phyloP scores from a whole-genome alignment of 37 sponge, comb jelly and placozoan genomes.

The Oopsacas minuta region DNA sequence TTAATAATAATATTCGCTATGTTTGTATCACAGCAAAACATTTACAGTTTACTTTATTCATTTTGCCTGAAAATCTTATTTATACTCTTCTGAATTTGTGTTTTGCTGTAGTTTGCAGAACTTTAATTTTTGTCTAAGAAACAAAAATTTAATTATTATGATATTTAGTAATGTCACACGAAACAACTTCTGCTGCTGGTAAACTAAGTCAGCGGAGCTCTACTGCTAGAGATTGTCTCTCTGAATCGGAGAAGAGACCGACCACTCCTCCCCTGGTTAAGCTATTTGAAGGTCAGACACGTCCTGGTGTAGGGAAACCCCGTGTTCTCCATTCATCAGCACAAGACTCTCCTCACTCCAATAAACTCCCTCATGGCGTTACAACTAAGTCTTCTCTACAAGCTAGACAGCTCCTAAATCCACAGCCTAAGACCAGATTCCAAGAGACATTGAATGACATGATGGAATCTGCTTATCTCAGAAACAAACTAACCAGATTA shows the following conservation, averaged over 20 bases:
- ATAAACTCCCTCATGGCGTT: slow-evolving; percentile 41
- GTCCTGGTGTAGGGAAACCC: slow-evolving; percentile 50
- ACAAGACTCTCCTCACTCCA: slow-evolving; percentile 26
- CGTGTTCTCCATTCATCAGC: slow-evolving; percentile 34
- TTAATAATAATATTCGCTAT: neutral
- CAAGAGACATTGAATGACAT: slow-evolving; percentile 41
- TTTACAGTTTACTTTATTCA: too few species aligned
- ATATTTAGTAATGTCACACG: too few species aligned
- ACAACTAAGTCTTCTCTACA: slow-evolving; percentile 51
- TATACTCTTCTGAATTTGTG: too few species aligned
- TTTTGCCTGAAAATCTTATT: too few species aligned
- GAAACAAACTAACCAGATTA: slow-evolving; percentile 62
- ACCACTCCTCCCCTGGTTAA: slow-evolving; percentile 38
- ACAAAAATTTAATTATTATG: too few species aligned
- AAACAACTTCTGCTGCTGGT: neutral
- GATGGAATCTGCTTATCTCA: slow-evolving; percentile 52
- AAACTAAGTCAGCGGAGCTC: neutral
- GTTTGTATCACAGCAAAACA: too few species aligned
- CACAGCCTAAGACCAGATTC: slow-evolving; percentile 52
- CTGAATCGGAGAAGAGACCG: neutral
- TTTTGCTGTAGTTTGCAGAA: too few species aligned
- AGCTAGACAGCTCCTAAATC: slow-evolving; percentile 66
- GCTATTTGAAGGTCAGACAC: slow-evolving; percentile 38
- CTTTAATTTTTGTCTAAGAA: too few species aligned
- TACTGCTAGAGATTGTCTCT: neutral